Percentiles rank a stretch among this genome's conserved stretches.
phyloP scores from a whole-genome alignment of 2,888 invertebrate genomes.

The Halictus ligatus region DNA sequence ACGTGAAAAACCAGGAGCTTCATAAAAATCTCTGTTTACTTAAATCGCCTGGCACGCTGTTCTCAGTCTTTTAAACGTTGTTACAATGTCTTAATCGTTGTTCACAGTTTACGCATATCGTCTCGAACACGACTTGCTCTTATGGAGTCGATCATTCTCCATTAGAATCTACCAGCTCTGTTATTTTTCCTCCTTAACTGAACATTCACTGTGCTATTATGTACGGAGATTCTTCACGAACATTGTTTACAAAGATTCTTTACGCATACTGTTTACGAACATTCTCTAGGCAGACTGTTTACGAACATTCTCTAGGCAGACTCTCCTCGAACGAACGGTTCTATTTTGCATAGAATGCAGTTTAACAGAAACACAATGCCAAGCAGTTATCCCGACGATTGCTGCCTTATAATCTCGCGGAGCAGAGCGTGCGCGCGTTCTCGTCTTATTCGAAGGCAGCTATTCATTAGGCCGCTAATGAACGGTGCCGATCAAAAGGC shows the following conservation, averaged over 20 bases:
- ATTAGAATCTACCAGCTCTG: too few species aligned
- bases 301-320: neutral
- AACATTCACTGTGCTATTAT: too few species aligned
- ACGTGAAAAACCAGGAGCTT: too few species aligned
- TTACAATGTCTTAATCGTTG: too few species aligned
- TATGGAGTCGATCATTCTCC: too few species aligned
- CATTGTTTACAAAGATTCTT: neutral
- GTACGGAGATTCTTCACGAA: neutral
- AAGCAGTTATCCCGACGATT: neutral
- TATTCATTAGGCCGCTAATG: slow-evolving; percentile 13
- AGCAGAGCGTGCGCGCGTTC: neutral
- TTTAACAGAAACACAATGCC: neutral
- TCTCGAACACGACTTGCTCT: too few species aligned
- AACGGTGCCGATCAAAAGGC: neutral
- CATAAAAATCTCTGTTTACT: too few species aligned
- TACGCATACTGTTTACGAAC: neutral
- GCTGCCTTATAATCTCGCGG: neutral
- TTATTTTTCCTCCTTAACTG: too few species aligned
- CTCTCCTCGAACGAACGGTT: neutral
- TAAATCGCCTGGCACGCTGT: too few species aligned
- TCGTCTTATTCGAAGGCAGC: slow-evolving; percentile 2
- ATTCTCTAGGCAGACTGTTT: neutral
- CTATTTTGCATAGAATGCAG: neutral
- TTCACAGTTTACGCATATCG: too few species aligned
- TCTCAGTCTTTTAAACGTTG: too few species aligned